These are phyloP conservation scores for Cotesia vestalis DNA, from an alignment of 1,140 invertebrate species.

Conservation along the genomic window DNA sequence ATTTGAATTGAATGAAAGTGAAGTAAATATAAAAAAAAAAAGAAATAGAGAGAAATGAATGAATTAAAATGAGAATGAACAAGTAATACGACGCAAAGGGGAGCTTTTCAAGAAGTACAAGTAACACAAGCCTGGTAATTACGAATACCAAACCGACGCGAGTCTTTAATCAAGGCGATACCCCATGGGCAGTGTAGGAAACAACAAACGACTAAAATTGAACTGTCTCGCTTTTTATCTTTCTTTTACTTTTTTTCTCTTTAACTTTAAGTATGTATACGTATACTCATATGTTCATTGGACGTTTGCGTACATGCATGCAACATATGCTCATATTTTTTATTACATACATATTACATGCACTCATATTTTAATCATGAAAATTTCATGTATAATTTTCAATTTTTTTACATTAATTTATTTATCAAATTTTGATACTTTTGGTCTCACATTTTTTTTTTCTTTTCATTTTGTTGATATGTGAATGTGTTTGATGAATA, in stretches of 20 bases:
- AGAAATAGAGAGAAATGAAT: conserved; percentile 17
- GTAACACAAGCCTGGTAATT: conserved; percentile 34
- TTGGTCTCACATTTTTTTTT: no score
- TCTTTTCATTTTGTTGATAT: no score
- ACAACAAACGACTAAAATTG: conserved; percentile 32
- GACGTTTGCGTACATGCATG: no score
- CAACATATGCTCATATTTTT: no score
- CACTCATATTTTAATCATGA: background rate
- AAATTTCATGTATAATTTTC: no score
- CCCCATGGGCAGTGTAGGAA: conserved; percentile 28
- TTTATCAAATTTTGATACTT: no score
- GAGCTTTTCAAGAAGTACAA: conserved; percentile 23
- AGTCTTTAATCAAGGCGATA: conserved; percentile 35
- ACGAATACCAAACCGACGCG: conserved; percentile 30
- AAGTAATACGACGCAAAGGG: conserved; percentile 10
- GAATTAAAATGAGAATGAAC: conserved; percentile 6
- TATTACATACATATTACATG: background rate
- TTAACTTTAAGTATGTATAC: background rate
- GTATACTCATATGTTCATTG: background rate
- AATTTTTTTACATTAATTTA: no score
- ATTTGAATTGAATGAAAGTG: background rate
- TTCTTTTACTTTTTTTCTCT: background rate
- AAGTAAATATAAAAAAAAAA: conserved; percentile 21
- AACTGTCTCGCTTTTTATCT: conserved; percentile 25
- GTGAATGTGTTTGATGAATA: no score